Evolutionary conservation across 2,113 vertebrate species (phyloP).

Genomic region (Actenoides lindsayi): DNA sequence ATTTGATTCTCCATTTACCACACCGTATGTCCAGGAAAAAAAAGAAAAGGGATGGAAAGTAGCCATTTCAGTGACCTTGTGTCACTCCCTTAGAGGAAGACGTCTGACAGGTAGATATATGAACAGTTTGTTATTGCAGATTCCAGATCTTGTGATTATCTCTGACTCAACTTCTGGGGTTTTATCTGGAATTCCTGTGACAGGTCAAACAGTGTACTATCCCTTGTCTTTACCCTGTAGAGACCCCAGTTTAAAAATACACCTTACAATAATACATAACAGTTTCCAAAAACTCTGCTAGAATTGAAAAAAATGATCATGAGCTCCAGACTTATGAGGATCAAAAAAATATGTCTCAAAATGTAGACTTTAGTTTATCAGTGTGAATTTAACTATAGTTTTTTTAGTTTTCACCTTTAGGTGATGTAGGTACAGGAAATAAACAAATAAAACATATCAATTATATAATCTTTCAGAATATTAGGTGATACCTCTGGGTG

Average conservation of each 20-base stretch:
- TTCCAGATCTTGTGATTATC: constrained; percentile 98
- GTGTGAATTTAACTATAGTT: background rate
- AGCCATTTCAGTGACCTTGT: constrained; percentile 90
- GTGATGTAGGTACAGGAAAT: background rate
- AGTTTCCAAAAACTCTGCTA: constrained; percentile 17
- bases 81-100: constrained; percentile 90
- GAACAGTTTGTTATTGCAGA: constrained; percentile 96
- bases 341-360: background rate
- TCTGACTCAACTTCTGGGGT: constrained; percentile 94
- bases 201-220: constrained; percentile 83
- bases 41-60: constrained; percentile 82
- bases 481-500: background rate
- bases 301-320: background rate
- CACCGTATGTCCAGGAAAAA: constrained; percentile 53
- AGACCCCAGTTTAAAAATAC: constrained; percentile 84
- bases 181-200: constrained; percentile 96
- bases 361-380: background rate
- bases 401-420: background rate
- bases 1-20: constrained; percentile 77
- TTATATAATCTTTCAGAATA: background rate
- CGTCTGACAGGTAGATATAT: constrained; percentile 99
- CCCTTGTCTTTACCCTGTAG: constrained; percentile 84
- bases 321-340: background rate
- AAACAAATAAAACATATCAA: background rate
- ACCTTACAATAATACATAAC: constrained; percentile 80